Evolutionary conservation across 2,797 vertebrate species (phyloP).

Genomic region (Coregonus suidteri): DNA sequence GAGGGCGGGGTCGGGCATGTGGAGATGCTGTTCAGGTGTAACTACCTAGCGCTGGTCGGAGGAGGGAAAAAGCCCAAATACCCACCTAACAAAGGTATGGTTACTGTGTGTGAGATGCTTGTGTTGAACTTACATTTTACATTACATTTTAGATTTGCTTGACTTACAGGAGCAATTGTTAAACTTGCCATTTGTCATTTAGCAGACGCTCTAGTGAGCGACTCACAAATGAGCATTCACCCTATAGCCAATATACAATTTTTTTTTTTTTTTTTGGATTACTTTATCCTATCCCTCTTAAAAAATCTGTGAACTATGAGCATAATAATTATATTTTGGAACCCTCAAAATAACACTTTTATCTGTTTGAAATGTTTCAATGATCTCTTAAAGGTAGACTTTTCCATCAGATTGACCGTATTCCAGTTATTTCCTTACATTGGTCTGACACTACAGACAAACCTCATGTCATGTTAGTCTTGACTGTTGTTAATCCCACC

Average conservation of each 20-base stretch:
- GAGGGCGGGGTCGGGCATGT: constrained; percentile 96
- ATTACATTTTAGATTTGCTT: too few species aligned
- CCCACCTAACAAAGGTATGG: constrained; percentile 97
- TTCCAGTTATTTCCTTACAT: background rate
- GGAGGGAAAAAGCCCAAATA: constrained; percentile 98
- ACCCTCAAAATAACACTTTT: background rate
- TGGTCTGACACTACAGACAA: background rate
- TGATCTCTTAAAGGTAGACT: background rate
- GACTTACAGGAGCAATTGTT: too few species aligned
- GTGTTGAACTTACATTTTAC: too few species aligned
- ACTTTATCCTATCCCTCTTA: too few species aligned
- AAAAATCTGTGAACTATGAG: too few species aligned
- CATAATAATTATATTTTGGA: background rate
- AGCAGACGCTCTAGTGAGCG: too few species aligned
- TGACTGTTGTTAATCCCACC: background rate
- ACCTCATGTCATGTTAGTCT: background rate
- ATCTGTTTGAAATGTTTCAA: background rate
- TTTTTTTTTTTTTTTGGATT: too few species aligned
- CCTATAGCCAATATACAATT: too few species aligned
- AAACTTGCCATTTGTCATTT: too few species aligned
- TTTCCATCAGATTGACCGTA: background rate
- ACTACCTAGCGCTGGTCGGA: constrained; percentile 96
- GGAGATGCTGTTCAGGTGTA: constrained; percentile 98
- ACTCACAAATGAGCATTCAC: too few species aligned
- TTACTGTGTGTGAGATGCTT: background rate